A percentile compares a stretch with the other conserved stretches of the same genome.
Evolutionary conservation across 2,113 vertebrate genomes (phyloP).

Genomic region (Mesoclemmys tuberculata): DNA sequence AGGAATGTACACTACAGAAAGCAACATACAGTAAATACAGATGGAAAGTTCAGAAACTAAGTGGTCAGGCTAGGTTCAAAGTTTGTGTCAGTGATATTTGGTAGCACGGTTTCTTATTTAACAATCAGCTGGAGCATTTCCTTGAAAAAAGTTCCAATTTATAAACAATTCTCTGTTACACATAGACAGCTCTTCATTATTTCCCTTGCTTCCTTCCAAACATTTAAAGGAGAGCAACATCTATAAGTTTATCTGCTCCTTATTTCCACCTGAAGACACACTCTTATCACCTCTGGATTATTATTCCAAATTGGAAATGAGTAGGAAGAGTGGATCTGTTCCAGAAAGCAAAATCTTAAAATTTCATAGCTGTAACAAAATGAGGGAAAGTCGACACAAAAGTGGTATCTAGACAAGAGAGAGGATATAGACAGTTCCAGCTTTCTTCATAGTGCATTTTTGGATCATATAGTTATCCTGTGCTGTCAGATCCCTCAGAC

Average conservation of each 20-base stretch:
- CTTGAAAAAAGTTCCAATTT: neutral
- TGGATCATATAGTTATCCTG: neutral
- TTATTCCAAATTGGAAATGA: neutral
- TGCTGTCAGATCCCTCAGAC: neutral
- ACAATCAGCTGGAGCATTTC: neutral
- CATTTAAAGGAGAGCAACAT: neutral
- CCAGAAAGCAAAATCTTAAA: neutral
- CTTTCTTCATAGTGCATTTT: neutral
- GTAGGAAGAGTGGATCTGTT: neutral
- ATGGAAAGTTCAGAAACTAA: neutral
- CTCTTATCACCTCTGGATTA: neutral
- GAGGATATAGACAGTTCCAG: neutral
- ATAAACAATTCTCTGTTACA: neutral
- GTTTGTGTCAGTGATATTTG: accelerated
- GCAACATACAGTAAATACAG: neutral
- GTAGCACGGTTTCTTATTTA: neutral
- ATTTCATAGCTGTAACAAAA: neutral
- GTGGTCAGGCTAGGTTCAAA: neutral
- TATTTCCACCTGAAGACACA: neutral
- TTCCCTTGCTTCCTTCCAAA: neutral
- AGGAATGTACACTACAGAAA: neutral
- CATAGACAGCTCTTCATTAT: neutral
- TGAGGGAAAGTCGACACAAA: neutral
- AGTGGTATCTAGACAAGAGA: neutral
- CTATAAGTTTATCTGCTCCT: neutral